phyloP scores from a whole-genome alignment of 2,113 vertebrate genomes.

The Bufo bufo region DNA sequence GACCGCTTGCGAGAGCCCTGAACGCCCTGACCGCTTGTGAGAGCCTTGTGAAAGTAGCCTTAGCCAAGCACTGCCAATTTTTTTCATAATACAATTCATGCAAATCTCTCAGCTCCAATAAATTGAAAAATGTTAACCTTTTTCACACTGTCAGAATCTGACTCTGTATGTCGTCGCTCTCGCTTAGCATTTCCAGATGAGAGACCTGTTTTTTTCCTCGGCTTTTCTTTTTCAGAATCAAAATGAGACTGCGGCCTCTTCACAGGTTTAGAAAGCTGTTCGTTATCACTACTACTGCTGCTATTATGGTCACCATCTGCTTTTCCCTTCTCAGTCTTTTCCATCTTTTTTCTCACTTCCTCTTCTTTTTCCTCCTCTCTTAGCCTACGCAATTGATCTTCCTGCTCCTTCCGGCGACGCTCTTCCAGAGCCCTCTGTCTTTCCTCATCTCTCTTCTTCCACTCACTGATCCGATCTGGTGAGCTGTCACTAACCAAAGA shows the following conservation, averaged over 20 bases:
- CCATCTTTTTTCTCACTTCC: slow-evolving; percentile 85
- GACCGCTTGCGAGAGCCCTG: no score
- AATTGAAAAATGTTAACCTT: slow-evolving; percentile 22
- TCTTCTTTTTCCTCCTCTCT: slow-evolving; percentile 90
- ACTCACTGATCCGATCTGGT: slow-evolving; percentile 91
- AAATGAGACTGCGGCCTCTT: slow-evolving; percentile 81
- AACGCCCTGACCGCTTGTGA: no score
- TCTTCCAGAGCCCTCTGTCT: slow-evolving; percentile 89
- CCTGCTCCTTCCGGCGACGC: slow-evolving; percentile 87
- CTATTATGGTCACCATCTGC: slow-evolving; percentile 69
- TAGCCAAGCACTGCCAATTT: no score
- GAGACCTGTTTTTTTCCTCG: not conserved
- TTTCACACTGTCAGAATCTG: slow-evolving; percentile 43
- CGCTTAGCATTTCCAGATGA: slow-evolving; percentile 17
- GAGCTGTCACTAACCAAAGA: slow-evolving; percentile 79
- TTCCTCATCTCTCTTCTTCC: slow-evolving; percentile 93
- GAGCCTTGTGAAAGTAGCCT: no score
- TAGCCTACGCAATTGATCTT: slow-evolving; percentile 88
- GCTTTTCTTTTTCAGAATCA: slow-evolving; percentile 81
- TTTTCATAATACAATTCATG: no score
- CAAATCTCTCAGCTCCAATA: not conserved
- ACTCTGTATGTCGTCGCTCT: not conserved
- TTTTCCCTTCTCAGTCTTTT: slow-evolving; percentile 78
- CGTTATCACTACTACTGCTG: slow-evolving; percentile 78
- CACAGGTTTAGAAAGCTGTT: slow-evolving; percentile 81